Evolutionary conservation across 2,888 invertebrate species (phyloP).

Genomic region (Stictocephala bisonia): DNA sequence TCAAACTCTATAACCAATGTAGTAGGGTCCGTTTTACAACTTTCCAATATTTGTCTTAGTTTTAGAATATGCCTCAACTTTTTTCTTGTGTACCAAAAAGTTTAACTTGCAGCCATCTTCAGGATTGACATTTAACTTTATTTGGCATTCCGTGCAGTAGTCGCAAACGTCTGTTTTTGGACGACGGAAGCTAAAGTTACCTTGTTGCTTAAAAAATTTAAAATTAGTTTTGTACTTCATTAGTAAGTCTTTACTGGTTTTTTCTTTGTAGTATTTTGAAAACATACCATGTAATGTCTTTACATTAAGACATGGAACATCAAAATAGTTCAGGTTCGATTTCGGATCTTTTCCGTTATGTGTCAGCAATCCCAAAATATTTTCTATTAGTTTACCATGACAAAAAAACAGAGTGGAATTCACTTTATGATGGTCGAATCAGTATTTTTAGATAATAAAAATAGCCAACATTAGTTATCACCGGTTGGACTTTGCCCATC

Average conservation of each 20-base stretch:
- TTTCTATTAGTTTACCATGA: conserved; percentile 29
- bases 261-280: conserved; percentile 20
- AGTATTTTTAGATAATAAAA: too few species aligned
- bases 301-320: conserved; percentile 14
- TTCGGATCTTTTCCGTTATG: too few species aligned
- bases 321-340: conserved; percentile 20
- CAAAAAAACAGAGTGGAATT: too few species aligned
- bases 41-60: background rate
- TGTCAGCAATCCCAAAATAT: too few species aligned
- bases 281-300: conserved; percentile 24
- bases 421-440: too few species aligned
- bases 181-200: conserved; percentile 37
- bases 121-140: background rate
- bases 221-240: conserved; percentile 49
- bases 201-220: conserved; percentile 49
- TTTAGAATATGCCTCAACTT: conserved; percentile 24
- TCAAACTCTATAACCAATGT: conserved; percentile 29
- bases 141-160: conserved; percentile 36
- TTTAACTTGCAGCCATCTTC: background rate
- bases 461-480: too few species aligned
- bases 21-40: background rate
- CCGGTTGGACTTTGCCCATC: too few species aligned
- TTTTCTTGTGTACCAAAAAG: conserved; percentile 39
- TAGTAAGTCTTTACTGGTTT: conserved; percentile 27
- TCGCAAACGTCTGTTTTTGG: conserved; percentile 52